Evolutionary conservation across 1,140 invertebrate genomes (phyloP), one percentile per base, ranked within the genome.

Genomic region (Metopolophium dirhodum): DNA sequence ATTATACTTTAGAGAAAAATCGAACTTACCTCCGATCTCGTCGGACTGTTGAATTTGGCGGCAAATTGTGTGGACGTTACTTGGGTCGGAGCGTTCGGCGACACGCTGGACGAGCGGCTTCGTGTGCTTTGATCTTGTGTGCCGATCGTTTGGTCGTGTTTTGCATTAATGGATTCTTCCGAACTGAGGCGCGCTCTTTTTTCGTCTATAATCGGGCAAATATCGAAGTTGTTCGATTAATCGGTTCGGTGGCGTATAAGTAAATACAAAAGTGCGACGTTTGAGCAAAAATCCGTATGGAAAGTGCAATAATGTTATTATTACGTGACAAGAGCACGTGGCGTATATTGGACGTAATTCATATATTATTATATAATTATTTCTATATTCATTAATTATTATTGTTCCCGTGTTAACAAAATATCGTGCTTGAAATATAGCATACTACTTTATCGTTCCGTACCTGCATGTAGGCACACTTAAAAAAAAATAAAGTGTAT

Each of bases 41-140:
- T 37, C 7, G 91, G 91, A 37, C 91, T 93, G 49, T 54, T 93
- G 26, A 85, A 93, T n/a, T 93, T 93, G 35, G 91, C 91, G 20
- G 91, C 91, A 37, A 93, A 86, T 20, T 93, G 91, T 83, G 91
- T 93, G 37, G 91, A 93, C 47, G 91, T 93, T 35, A 93, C 91
- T 93, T 93, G 91, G 7, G 77, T 93, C 35, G 91, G 91, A 1
- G 91, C 82, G 77, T 93, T 93, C 18, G 91, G 91, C 9, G 91
- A 93, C 11, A 93, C 82, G 14, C 91, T 93, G 35, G 91, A 86
- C n/a, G 91, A 93, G 7, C 91, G 91, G 23, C 91, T 93, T 54
- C 91, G 45, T 23, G 91, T 54, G 77, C 86, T 86, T 20, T 93
- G 91, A 41, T 93, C 91, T 85, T 93, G 91, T 54, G 45, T 35